Percentiles rank a stretch among this genome's conserved stretches.
Evolutionary conservation across 2,797 vertebrate species (phyloP).

Genomic region (Buphagus erythrorhynchus): DNA sequence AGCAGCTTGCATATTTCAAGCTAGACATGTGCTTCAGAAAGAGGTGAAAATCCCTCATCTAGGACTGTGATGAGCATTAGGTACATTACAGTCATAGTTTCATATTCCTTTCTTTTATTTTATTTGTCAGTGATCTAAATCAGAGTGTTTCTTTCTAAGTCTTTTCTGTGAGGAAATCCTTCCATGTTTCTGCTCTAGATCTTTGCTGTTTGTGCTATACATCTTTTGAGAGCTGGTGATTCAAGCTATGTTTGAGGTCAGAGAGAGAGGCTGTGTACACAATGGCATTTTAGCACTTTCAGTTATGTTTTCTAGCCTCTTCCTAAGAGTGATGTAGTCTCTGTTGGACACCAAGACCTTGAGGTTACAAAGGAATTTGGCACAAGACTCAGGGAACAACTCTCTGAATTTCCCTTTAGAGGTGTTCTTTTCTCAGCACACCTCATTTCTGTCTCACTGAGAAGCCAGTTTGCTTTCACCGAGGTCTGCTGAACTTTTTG

Average conservation of each 20-base stretch:
- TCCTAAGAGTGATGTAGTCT: slow-evolving; percentile 5
- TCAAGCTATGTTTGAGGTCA: background rate
- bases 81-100: background rate
- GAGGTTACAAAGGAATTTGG: slow-evolving; percentile 47
- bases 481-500: slow-evolving; percentile 20
- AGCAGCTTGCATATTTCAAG: background rate
- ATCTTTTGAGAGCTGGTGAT: background rate
- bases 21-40: background rate
- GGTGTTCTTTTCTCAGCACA: slow-evolving; percentile 37
- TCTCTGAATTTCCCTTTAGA: slow-evolving; percentile 24
- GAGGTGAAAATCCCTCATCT: background rate
- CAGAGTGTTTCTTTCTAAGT: background rate
- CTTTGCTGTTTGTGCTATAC: background rate
- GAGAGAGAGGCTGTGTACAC: background rate
- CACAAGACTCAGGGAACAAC: background rate
- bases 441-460: slow-evolving; percentile 47
- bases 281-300: slow-evolving; percentile 29
- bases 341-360: slow-evolving; percentile 10
- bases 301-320: slow-evolving; percentile 9
- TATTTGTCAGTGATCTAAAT: background rate
- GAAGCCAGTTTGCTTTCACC: slow-evolving; percentile 34
- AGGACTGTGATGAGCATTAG: background rate
- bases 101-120: background rate
- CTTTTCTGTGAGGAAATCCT: background rate
- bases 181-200: background rate